Evolutionary conservation across 2,113 vertebrate species (phyloP).

Genomic region (Pseudonaja textilis): DNA sequence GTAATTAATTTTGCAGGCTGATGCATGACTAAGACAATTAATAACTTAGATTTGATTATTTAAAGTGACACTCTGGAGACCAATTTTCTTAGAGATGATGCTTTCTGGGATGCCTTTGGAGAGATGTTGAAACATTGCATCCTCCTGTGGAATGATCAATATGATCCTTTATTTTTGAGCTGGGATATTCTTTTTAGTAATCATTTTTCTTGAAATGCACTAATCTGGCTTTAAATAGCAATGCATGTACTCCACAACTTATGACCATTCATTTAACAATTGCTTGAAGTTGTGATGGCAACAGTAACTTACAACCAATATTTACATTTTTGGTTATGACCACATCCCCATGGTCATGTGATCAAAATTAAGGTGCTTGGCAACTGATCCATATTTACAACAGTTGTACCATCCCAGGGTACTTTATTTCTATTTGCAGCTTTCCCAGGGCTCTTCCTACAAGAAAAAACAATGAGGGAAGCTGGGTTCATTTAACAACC

Average conservation of each 20-base stretch:
- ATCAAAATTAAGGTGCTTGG: not conserved
- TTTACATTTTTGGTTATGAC: not conserved
- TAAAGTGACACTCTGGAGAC: not conserved
- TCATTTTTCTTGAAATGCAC: not conserved
- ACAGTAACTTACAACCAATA: not conserved
- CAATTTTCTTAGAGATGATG: not conserved
- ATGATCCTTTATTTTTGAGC: not conserved
- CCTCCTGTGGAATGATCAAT: not conserved
- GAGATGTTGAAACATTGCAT: not conserved
- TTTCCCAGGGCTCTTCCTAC: not conserved
- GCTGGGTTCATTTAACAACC: not conserved
- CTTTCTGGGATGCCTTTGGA: not conserved
- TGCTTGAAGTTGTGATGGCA: not conserved
- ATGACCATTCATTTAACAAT: not conserved
- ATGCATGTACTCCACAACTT: not conserved
- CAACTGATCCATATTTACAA: not conserved
- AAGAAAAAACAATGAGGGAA: not conserved
- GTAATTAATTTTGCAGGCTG: not conserved
- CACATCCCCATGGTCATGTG: not conserved
- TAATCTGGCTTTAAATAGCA: not conserved
- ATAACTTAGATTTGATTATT: not conserved
- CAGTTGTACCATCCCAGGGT: not conserved
- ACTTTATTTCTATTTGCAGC: not conserved
- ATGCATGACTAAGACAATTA: not conserved
- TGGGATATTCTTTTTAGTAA: not conserved